phyloP scores from a whole-genome alignment of 2,797 vertebrate species.

The Gymnothorax reevesii region DNA sequence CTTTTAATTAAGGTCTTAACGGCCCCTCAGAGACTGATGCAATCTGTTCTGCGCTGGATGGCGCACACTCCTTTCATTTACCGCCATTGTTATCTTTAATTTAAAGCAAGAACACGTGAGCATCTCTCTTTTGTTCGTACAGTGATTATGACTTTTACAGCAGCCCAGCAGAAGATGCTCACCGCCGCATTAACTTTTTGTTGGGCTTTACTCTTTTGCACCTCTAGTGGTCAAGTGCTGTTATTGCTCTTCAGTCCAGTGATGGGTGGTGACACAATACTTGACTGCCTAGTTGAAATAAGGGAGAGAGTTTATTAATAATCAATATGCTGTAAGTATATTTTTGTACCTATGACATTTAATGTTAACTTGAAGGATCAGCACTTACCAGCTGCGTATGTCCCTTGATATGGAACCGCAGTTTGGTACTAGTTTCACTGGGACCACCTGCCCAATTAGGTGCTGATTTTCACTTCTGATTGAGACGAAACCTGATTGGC shows the following conservation, averaged over 20 bases:
- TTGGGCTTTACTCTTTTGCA: background rate
- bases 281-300: background rate
- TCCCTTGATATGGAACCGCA: too few relatives aligned
- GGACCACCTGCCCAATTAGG: too few relatives aligned
- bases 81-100: background rate
- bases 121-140: background rate
- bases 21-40: constrained; percentile 39
- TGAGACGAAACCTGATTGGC: too few relatives aligned
- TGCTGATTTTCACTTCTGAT: too few relatives aligned
- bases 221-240: background rate
- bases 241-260: background rate
- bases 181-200: background rate
- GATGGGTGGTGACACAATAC: background rate
- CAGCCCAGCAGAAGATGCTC: background rate
- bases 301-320: too few relatives aligned
- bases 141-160: background rate
- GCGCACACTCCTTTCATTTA: background rate
- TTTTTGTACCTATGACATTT: too few relatives aligned
- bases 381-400: too few relatives aligned
- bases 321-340: too few relatives aligned
- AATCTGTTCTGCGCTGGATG: constrained; percentile 4
- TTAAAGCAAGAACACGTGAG: background rate
- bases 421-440: too few relatives aligned
- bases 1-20: constrained; percentile 62
- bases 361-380: too few relatives aligned